Evolutionary conservation across 2,113 vertebrate species (phyloP).

Genomic region (Lontra canadensis): DNA sequence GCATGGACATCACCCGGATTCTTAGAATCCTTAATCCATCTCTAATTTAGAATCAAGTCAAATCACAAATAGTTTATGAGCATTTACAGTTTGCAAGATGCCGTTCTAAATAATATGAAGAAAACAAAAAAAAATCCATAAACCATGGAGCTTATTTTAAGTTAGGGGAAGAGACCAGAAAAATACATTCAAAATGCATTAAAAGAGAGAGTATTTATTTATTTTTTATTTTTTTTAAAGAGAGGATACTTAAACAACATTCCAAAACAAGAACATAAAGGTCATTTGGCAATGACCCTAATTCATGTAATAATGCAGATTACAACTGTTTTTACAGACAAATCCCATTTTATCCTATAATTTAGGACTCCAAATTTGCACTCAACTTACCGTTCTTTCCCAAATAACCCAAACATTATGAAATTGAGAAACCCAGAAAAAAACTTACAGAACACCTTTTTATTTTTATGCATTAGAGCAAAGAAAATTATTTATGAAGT

Average conservation of each 20-base stretch:
- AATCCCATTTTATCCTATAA: neutral
- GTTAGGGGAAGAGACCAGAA: neutral
- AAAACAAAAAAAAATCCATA: neutral
- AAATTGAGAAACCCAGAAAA: neutral
- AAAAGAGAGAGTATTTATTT: neutral
- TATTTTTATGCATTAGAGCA: neutral
- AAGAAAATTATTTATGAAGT: neutral
- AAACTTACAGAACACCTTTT: neutral
- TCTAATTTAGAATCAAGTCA: neutral
- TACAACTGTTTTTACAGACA: neutral
- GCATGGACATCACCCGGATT: neutral
- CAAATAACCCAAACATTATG: neutral
- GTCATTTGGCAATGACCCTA: neutral
- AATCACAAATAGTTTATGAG: neutral
- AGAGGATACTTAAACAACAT: neutral
- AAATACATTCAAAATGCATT: neutral
- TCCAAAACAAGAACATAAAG: neutral
- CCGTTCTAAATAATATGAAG: neutral
- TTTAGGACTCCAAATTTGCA: neutral
- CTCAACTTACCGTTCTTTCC: neutral
- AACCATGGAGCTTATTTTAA: neutral
- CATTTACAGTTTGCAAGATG: neutral
- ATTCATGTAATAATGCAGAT: neutral
- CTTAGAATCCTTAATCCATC: neutral
- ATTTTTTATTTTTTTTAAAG: too few species aligned